Evolutionary conservation across 2,888 invertebrate species (phyloP), one percentile per base, ranked within the genome.

Genomic region (Ephialtes manifestator): DNA sequence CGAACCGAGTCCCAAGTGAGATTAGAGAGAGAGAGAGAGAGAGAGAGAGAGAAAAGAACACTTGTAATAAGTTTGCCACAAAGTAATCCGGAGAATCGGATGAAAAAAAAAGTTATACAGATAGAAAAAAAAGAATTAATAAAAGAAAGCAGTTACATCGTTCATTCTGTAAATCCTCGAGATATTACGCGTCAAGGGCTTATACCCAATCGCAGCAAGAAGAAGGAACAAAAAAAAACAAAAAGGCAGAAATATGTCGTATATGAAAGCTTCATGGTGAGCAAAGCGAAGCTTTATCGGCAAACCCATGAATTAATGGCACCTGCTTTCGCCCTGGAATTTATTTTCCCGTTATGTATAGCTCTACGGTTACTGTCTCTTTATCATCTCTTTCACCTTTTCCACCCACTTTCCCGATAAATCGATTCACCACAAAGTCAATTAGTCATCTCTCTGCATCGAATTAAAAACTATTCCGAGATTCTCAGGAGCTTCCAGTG

Each of bases 341-440:
- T 71, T 63, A 53, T 80, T 83, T 83, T 75, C 46, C 43, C 71
- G 39, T 72, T 67, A 48, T 76, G 35, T 68, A 18, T 43, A 39
- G 53, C 71, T 53, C 43, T 72, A 79, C 11, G 15, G 35, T 10
- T 31, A 0, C 72, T 28, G 20, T 75, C 10, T 39, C 31, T 51
- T 39, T 0, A n/a, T 63, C 60, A 18, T 24, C 39, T 58, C 55
- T 20, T 24, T 60, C 63, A 46, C 55, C 68, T 8, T 53, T 35
- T 72, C 7, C 67, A 8, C 31, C 13, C 74, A 11, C 35, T 11
- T 79, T 48, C 10, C 31, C 79, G 79, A 83, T 83, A 55, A 83
- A 83, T 83, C 83, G 83, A 78, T 83, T 83, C n/a, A 13, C 35
- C 35, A 35, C 78, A 48, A 74, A 74, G 78, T 78, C 78, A 74